Percentiles rank a stretch among this genome's conserved stretches.
phyloP scores from a whole-genome alignment of 2,113 vertebrate species.

The Nibea coibor region DNA sequence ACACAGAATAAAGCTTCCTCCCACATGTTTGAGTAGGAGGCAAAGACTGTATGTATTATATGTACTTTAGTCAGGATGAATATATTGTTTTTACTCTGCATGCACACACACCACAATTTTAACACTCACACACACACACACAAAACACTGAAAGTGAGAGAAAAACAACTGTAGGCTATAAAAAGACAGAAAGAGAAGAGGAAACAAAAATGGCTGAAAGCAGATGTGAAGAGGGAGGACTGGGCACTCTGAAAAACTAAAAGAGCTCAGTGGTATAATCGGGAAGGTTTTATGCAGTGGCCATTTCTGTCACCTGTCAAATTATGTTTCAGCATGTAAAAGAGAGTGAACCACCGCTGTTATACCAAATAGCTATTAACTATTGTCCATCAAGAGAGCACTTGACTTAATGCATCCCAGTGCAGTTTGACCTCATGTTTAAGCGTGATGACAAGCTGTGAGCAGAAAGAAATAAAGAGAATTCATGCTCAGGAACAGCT shows the following conservation, averaged over 20 bases:
- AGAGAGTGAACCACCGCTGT: not conserved
- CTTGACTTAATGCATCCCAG: constrained; percentile 26
- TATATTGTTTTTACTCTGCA: constrained; percentile 8
- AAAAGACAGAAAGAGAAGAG: constrained; percentile 74
- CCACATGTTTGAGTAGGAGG: constrained; percentile 20
- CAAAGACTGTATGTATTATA: not conserved
- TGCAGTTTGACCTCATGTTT: constrained; percentile 2
- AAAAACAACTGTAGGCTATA: constrained; percentile 28
- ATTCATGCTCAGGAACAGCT: not conserved
- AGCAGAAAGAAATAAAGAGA: not conserved
- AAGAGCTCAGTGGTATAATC: not conserved
- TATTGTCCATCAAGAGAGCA: constrained; percentile 5
- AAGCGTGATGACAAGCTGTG: constrained; percentile 6
- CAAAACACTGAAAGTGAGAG: not conserved
- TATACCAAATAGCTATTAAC: constrained; percentile 9
- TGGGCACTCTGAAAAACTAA: not conserved
- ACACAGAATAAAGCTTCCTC: not conserved
- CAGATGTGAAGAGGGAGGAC: not conserved
- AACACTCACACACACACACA: not conserved
- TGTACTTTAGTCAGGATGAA: not conserved
- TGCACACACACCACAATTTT: not conserved
- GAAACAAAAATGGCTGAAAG: constrained; percentile 56
- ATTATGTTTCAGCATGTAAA: constrained; percentile 14
- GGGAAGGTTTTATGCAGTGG: not conserved
- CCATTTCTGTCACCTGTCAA: not conserved